A percentile compares a stretch with the other conserved stretches of the same genome.
Conservation (phyloP, 2,797 vertebrate species). For the Amblyopsis hoosieri region DNA sequence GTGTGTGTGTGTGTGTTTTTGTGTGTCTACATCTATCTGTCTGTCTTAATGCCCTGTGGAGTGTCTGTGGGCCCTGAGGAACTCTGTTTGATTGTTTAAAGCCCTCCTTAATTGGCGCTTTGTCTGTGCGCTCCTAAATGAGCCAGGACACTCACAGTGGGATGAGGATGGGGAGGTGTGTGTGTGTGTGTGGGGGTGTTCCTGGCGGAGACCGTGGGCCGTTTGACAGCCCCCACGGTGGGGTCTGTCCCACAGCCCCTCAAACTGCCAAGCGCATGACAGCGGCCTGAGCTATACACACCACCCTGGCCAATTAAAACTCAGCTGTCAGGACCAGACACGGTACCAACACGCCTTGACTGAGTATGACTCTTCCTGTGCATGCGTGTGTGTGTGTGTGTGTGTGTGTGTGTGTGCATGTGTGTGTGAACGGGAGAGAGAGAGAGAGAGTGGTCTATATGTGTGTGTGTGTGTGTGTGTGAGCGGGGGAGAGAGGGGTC, state of each 20-base stretch:
- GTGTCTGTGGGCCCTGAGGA: conserved; percentile 75
- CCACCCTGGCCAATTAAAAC: conserved; percentile 90
- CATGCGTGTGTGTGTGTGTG: conserved; percentile 7
- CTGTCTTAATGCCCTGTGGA: conserved; percentile 71
- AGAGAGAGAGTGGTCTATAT: conserved; percentile 37
- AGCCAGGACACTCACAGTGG: conserved; percentile 82
- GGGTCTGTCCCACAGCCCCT: conserved; percentile 82
- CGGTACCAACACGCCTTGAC: conserved; percentile 85
- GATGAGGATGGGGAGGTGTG: conserved; percentile 28
- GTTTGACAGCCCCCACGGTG: conserved; percentile 83
- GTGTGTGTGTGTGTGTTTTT: conserved; percentile 23
- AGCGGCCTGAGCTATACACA: conserved; percentile 79
- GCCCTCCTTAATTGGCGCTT: conserved; percentile 85
- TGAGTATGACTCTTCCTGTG: conserved; percentile 59
- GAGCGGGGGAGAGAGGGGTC: conserved; percentile 25
- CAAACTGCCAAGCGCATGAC: conserved; percentile 84
- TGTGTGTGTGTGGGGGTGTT: conserved; percentile 8
- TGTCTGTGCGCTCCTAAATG: conserved; percentile 83
- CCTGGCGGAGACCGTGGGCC: conserved; percentile 77
- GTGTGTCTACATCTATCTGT: conserved; percentile 47
- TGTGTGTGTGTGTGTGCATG: conserved; percentile 16
- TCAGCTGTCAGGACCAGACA: conserved; percentile 87
- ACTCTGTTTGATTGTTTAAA: conserved; percentile 86
- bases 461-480: conserved; percentile 15
- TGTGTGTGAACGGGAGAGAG: conserved; percentile 32